Conservation (phyloP, 2,113 vertebrate genomes). For the Forbesichthys papilliferus region DNA sequence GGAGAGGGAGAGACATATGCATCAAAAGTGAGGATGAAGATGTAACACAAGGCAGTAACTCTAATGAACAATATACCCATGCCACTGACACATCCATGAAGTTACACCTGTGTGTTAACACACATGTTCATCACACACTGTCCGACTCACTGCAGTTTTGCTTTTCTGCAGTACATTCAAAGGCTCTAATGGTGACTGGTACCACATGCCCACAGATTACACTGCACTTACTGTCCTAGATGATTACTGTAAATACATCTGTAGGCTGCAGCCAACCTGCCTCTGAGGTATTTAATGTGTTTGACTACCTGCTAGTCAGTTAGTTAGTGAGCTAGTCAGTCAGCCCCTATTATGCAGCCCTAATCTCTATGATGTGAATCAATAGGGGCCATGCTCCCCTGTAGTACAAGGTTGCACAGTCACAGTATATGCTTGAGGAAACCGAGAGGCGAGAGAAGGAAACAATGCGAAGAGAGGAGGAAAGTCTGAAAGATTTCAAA, state of each 20-base stretch:
- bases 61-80: too few relatives aligned
- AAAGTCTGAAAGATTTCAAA: background rate
- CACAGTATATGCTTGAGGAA: too few relatives aligned
- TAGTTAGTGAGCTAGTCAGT: slow-evolving; percentile 1
- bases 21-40: too few relatives aligned
- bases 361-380: background rate
- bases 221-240: slow-evolving; percentile 23
- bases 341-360: background rate
- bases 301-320: slow-evolving; percentile 20
- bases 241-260: slow-evolving; percentile 18
- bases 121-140: background rate
- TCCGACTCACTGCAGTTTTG: slow-evolving; percentile 19
- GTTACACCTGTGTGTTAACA: too few relatives aligned
- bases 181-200: slow-evolving; percentile 39
- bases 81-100: too few relatives aligned
- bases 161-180: slow-evolving; percentile 27
- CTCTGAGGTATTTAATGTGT: slow-evolving; percentile 4
- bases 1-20: too few relatives aligned
- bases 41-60: too few relatives aligned
- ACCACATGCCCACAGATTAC: slow-evolving; percentile 39
- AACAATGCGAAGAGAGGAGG: background rate
- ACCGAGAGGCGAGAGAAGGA: background rate
- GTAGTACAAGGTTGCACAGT: background rate
- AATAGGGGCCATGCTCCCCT: background rate
- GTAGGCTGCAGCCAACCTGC: slow-evolving; percentile 18